These are phyloP conservation scores for Stegostoma tigrinum DNA, from an alignment of 2,113 vertebrate species.

Conservation along the genomic window DNA sequence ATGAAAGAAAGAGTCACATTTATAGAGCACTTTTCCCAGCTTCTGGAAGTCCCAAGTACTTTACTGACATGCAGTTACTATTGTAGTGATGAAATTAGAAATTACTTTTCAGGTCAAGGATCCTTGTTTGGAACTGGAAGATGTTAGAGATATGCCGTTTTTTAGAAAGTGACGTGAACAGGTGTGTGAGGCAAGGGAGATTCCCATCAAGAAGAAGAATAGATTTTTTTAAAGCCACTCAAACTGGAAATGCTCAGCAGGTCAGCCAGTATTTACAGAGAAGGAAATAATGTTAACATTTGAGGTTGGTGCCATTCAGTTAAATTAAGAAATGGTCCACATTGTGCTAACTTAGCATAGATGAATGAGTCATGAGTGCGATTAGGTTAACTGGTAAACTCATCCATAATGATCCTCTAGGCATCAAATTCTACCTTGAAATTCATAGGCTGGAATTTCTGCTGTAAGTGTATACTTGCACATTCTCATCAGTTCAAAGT, in stretches of 20 bases:
- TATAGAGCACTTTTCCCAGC: not conserved
- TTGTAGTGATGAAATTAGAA: not conserved
- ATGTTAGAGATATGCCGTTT: not conserved
- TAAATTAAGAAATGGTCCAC: not conserved
- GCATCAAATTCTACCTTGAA: not conserved
- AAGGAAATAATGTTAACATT: not conserved
- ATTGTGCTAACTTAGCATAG: not conserved
- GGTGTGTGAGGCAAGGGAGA: not conserved
- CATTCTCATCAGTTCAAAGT: slow-evolving; percentile 9
- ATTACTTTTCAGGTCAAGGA: not conserved
- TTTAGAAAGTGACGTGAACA: not conserved
- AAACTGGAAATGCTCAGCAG: not conserved
- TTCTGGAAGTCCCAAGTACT: not conserved
- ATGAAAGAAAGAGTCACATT: not conserved
- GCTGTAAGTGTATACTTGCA: not conserved
- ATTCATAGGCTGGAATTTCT: not conserved
- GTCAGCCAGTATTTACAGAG: not conserved
- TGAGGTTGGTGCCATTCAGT: not conserved
- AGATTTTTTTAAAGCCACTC: not conserved
- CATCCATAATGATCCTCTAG: not conserved
- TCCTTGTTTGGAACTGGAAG: not conserved
- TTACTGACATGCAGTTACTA: not conserved
- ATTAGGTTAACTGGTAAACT: not conserved
- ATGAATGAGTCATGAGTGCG: not conserved
- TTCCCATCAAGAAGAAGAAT: not conserved